These are phyloP conservation scores for Gallinago stenura DNA, from an alignment of 2,797 vertebrate genomes.

Conservation along the genomic window DNA sequence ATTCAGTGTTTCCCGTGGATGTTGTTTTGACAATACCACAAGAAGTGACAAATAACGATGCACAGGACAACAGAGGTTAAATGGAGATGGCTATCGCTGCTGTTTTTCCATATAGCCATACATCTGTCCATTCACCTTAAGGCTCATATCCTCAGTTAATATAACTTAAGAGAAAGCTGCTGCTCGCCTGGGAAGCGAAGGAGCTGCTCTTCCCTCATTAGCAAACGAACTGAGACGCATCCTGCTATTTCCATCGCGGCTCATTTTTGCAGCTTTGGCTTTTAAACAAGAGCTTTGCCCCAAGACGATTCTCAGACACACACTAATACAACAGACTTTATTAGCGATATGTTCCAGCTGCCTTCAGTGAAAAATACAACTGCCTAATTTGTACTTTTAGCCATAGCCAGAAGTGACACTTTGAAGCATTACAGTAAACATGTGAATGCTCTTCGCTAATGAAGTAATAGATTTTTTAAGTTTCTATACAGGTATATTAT, in stretches of 20 bases:
- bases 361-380: not conserved
- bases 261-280: not conserved
- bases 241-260: not conserved
- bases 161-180: not conserved
- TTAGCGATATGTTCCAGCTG: not conserved
- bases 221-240: not conserved
- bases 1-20: not conserved
- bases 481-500: slow-evolving; percentile 27
- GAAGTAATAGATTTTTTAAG: slow-evolving; percentile 19
- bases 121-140: too few relatives aligned
- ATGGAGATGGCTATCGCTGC: not conserved
- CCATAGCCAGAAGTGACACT: not conserved
- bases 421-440: slow-evolving; percentile 7
- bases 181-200: not conserved
- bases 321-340: not conserved
- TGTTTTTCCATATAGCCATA: not conserved
- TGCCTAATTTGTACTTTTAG: not conserved
- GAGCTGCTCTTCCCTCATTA: not conserved
- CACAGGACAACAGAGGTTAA: not conserved
- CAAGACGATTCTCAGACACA: not conserved
- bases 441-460: not conserved
- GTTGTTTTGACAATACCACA: not conserved
- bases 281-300: not conserved
- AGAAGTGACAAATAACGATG: not conserved
- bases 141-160: not conserved